Base-by-base conservation (phyloP, 1,140 invertebrate genomes). In the Lepidurus apus region DNA sequence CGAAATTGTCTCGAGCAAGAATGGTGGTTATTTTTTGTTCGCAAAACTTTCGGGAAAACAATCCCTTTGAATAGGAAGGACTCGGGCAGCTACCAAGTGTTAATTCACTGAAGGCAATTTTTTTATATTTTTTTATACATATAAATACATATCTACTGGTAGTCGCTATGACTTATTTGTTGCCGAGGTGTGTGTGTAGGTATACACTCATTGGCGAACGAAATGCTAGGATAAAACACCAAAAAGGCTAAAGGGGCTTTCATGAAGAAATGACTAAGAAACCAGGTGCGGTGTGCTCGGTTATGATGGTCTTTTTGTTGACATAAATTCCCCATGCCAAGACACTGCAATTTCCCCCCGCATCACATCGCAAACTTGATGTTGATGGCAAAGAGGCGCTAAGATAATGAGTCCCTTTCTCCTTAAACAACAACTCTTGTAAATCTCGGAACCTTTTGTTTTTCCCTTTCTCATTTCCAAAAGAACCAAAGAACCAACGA, bases 341-440 rank as follows among this genome's bases (percentile, higher is more conserved):
- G 53, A 65, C 53, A 65, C 21, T 21, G n/a, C 53, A 65, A 65
- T 65, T 65, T 65, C 53, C 53, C 53, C 53, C 53, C 53, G 53
- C 53, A 65, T 65, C 53, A 21, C 53, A 65, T 17, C 21, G 53
- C 17, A 65, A 65, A 21, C 21, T 65, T 13, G 21, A 65, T 65
- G 53, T 65, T 65, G 53, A 21, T n/a, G 53, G 53, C 53, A 65
- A 21, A 65, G n/a, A 65, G 53, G 53, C 13, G 53, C 53, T n/a
- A 65, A 65, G 53, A 13, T 65, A 65, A 21, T 65, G 47, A 65
- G 47, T n/a, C 47, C 47, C 21, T 65, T 65, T 21, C 13, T 13
- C 53, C 21, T 65, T 65, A 65, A 65, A 65, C 45, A 26, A 47
- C 47, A 65, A 65, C 4, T 13, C 53, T n/a, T 11, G 53, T 65